Conservation (phyloP, 1,140 invertebrate species). For the Aphelinus atriplicis region DNA sequence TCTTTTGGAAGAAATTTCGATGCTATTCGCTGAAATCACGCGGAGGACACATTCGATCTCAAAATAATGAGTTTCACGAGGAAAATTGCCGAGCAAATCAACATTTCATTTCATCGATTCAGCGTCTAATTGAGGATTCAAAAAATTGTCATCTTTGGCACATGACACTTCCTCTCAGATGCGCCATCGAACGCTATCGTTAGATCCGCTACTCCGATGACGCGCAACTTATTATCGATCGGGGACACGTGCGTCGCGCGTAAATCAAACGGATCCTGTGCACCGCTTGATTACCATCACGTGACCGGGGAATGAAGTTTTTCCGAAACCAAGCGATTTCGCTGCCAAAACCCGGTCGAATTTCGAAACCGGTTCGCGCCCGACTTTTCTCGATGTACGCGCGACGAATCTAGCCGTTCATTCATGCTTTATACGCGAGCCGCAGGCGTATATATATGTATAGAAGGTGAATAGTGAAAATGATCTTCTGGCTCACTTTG, state of each 20-base stretch:
- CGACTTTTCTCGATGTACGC: conserved; percentile 5
- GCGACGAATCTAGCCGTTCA: not conserved
- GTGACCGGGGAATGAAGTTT: not conserved
- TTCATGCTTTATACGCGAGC: not conserved
- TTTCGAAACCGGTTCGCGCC: conserved; percentile 23
- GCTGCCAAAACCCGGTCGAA: not conserved
- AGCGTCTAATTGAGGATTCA: no score
- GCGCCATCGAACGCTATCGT: no score
- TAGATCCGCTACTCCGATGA: conserved; percentile 4
- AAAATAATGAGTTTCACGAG: no score
- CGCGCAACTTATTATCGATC: conserved; percentile 28
- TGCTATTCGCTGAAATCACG: no score
- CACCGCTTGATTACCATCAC: not conserved
- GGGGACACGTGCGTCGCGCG: conserved; percentile 15
- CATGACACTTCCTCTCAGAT: no score
- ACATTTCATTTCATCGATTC: no score
- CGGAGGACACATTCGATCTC: no score
- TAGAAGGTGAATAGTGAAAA: no score
- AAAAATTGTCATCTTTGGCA: not conserved
- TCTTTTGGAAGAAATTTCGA: no score
- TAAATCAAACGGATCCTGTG: conserved; percentile 3
- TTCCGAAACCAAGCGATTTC: not conserved
- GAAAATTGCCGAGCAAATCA: no score
- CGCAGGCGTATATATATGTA: no score
- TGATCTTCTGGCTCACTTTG: no score